Evolutionary conservation across 2,797 vertebrate genomes (phyloP), one percentile per base, ranked within the genome.

Genomic region (Glyptemys insculpta): DNA sequence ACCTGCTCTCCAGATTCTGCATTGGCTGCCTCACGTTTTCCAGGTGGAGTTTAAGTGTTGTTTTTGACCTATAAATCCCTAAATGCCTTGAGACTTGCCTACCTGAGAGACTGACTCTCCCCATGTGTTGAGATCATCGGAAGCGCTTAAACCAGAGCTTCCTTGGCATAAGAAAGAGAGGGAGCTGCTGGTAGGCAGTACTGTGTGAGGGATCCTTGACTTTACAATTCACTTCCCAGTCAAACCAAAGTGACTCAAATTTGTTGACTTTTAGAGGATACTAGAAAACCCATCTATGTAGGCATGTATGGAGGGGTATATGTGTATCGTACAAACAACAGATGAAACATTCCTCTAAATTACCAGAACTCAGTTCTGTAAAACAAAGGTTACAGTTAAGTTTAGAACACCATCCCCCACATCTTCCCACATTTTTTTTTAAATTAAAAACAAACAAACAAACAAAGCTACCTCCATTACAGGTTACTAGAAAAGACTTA

Each of bases 31-130:
- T 95, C 86, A 94, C 95, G 94, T 96, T 95, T 96, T 96, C 95
- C 86, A 95, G 96, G 95, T 92, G 91, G 94, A 93, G 91, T 94
- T 57, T 97, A 89, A 97, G 95, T 93, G 91, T 85, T 92, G 76
- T 0, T 96, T 97, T 95, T 97, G 95, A 97, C 96, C 95, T 96
- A 93, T 91, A 96, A 97, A 97, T 95, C 92, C 92, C 88, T 96
- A 96, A 97, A 97, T 95, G 1, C 92, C 92, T 96, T 92, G 86
- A 95, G 94, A 68, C 59, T 87, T 96, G 50, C 83, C 91, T 95
- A 93, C 96, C 87, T 92, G 91, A 96, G 88, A 96, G 92, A 95
- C 94, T 94, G 88, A 94, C 92, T 94, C 89, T 96, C 86, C 90
- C 91, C 81, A 87, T 54, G 95, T 85, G 86, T 96, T 96, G 95